A percentile compares a stretch with the other conserved stretches of the same genome.
Evolutionary conservation across 92 coral and sea anemone genomes (phyloP).

Genomic region (Nematostella vectensis): DNA sequence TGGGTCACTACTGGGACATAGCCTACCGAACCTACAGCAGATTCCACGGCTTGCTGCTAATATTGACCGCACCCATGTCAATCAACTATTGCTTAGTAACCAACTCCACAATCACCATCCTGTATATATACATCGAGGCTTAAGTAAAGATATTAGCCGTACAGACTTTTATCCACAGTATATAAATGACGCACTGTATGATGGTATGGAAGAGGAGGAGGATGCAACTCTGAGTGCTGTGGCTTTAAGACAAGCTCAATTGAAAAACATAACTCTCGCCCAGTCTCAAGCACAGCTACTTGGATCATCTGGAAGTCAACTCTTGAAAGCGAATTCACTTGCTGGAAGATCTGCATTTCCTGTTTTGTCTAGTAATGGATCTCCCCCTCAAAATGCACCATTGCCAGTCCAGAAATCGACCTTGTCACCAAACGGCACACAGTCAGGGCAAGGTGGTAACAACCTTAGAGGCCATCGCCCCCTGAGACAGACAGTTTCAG

Average conservation of each 20-base stretch:
- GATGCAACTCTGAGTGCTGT: slow-evolving; percentile 70
- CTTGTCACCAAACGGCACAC: slow-evolving; percentile 24
- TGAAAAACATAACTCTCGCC: slow-evolving; percentile 79
- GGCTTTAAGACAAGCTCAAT: slow-evolving; percentile 81
- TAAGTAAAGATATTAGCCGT: slow-evolving; percentile 43
- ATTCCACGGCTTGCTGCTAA: slow-evolving; percentile 76
- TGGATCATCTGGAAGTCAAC: slow-evolving; percentile 33
- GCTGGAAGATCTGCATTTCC: slow-evolving; percentile 41
- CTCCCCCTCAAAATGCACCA: slow-evolving; percentile 42
- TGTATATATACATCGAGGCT: slow-evolving; percentile 22
- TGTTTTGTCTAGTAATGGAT: slow-evolving; percentile 36
- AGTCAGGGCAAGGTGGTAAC: slow-evolving; percentile 33
- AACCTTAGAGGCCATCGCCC: slow-evolving; percentile 63
- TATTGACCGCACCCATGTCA: slow-evolving; percentile 66
- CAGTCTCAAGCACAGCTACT: slow-evolving; percentile 81
- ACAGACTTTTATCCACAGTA: slow-evolving; percentile 69
- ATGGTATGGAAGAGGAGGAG: slow-evolving; percentile 92
- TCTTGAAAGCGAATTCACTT: slow-evolving; percentile 45
- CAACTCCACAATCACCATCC: slow-evolving; percentile 33
- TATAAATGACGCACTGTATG: slow-evolving; percentile 71
- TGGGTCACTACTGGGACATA: slow-evolving; percentile 83
- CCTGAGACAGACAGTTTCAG: slow-evolving; percentile 80
- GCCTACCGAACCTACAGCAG: slow-evolving; percentile 93
- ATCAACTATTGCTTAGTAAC: slow-evolving; percentile 57
- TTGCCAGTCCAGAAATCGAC: slow-evolving; percentile 37